phyloP scores from a whole-genome alignment of 2,888 invertebrate genomes.

The Xanthorhoe designata region DNA sequence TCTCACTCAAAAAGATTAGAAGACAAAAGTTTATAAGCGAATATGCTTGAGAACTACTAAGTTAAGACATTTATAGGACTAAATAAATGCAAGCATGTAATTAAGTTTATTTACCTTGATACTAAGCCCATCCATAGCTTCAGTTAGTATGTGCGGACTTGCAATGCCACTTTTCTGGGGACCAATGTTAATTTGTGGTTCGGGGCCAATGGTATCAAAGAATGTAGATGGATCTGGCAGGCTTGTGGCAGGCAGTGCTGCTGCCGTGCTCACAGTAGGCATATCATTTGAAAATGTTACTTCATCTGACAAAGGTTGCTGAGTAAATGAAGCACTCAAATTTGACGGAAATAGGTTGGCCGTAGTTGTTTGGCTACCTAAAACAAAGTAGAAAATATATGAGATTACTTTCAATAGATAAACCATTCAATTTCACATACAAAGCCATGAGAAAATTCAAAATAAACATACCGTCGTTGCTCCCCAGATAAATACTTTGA shows the following conservation, averaged over 20 bases:
- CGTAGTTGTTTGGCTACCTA: conserved; percentile 56
- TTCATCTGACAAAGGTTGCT: conserved; percentile 62
- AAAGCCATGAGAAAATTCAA: conserved; percentile 27
- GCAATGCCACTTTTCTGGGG: conserved; percentile 59
- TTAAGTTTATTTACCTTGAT: conserved; percentile 62
- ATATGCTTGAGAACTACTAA: no score
- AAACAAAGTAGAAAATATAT: conserved; percentile 21
- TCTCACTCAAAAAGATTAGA: no score
- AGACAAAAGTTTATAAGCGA: no score
- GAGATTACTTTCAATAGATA: background rate
- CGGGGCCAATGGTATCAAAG: conserved; percentile 80
- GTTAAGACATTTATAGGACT: no score
- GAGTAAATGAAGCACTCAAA: conserved; percentile 66
- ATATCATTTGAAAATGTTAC: conserved; percentile 66
- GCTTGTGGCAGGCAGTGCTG: conserved; percentile 70
- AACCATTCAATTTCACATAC: background rate
- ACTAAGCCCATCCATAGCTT: conserved; percentile 73
- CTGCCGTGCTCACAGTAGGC: conserved; percentile 69
- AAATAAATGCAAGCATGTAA: background rate
- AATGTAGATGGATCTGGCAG: conserved; percentile 82
- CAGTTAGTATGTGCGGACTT: conserved; percentile 61
- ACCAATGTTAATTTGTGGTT: conserved; percentile 59
- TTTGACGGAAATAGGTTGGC: conserved; percentile 60
- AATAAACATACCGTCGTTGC: conserved; percentile 61
- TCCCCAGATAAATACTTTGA: conserved; percentile 79